Base-by-base conservation (phyloP, 2,797 vertebrate species). In the Borostomias antarcticus region DNA sequence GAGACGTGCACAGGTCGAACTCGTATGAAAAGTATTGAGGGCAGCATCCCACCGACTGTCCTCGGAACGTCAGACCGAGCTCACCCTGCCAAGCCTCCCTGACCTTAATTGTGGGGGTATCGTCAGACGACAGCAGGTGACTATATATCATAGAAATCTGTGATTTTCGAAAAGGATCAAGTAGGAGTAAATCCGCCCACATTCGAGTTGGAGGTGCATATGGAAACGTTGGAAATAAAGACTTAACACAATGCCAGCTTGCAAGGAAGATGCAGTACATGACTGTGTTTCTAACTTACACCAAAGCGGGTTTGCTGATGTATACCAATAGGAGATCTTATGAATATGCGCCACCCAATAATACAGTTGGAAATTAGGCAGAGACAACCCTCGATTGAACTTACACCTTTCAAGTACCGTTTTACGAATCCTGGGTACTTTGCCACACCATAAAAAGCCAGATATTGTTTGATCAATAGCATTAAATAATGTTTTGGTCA, bases 81-180 rank as follows among this genome's bases (percentile, higher is more conserved):
- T 79, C 62, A 0, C 0, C 1, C n/a, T 74, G 48, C 62, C 69
- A 66, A 13, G 65, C 65, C 33, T 40, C 19, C 64, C 51, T 57
- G 8, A 61, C 26, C 63, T 57, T 64, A n/a, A 40, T 64, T 28
- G 30, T 1, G 0, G 5, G n/a, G 6, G 25, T 35, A 26, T 64
- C 45, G 21, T 64, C 32, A 30, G 19, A 19, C 8, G 43, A 65
- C 6, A 57, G 35, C 4, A 68, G 11, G 40, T 68, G 2, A 30
- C 56, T 64, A 50, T 70, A 64, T 33, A 28, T n/a, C 51, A 64
- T 64, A 15, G 53, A 63, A 4, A 56, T 52, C 1, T 26, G 28
- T 3, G 52, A 61, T 17, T 37, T 61, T 25, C 65, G 50, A 61
- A 61, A 60, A 1, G 47, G 25, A 30, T 33, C n/a, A 10, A 17